A percentile compares a stretch with the other conserved stretches of the same genome.
Evolutionary conservation across 23 tunicate genomes (phyloP).

Genomic region (Diplosoma virens): DNA sequence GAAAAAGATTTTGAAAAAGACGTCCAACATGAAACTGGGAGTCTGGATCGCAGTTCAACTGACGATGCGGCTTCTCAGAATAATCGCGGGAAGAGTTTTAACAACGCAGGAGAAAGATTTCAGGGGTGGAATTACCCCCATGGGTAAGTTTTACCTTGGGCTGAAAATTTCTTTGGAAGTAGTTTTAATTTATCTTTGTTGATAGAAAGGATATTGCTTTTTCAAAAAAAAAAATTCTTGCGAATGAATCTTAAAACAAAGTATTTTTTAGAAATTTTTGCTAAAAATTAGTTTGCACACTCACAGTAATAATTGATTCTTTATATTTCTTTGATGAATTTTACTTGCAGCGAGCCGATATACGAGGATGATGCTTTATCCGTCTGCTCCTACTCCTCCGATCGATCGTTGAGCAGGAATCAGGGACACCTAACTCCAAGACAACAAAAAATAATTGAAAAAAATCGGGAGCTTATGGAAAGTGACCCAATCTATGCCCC

Average conservation of each 20-base stretch:
- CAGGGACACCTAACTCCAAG: conserved; percentile 45
- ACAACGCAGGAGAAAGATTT: not conserved
- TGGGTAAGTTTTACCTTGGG: not conserved
- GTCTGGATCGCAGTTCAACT: too few species aligned
- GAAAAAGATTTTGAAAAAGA: too few species aligned
- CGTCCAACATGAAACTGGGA: too few species aligned
- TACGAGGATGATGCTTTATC: conserved; percentile 64
- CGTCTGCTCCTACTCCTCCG: conserved; percentile 43
- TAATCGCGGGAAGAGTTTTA: too few species aligned
- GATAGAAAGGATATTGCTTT: not conserved
- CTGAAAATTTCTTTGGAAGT: not conserved
- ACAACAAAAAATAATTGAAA: conserved; percentile 46
- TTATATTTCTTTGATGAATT: too few species aligned
- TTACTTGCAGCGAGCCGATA: conserved; percentile 45
- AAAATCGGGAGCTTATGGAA: conserved; percentile 6
- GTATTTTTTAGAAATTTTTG: too few species aligned
- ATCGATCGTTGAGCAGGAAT: conserved; percentile 56
- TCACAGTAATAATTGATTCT: too few species aligned
- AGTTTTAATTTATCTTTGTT: too few species aligned
- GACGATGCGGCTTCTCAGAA: too few species aligned
- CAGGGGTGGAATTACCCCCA: conserved; percentile 37
- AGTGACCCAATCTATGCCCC: conserved; percentile 6
- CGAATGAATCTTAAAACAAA: too few species aligned
- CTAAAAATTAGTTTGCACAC: too few species aligned
- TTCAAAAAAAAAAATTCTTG: not conserved